A percentile compares a stretch with the other conserved stretches of the same genome.
Conservation (phyloP, 2,888 invertebrate species). For the Orthosia incerta region DNA sequence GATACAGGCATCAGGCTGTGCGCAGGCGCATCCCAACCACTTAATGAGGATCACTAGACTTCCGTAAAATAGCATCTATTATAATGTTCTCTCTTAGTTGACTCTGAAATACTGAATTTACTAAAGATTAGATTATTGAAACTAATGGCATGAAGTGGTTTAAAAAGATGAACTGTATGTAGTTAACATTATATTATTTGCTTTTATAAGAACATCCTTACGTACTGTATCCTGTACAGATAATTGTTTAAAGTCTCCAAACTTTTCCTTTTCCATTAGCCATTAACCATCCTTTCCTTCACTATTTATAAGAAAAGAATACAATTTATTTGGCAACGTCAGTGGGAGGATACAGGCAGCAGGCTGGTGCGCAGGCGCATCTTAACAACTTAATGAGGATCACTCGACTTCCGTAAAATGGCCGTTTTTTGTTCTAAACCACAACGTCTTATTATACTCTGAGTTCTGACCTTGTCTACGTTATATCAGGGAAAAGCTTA, state of each 20-base stretch:
- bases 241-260: too few relatives aligned
- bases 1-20: slow-evolving; percentile 26
- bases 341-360: slow-evolving; percentile 51
- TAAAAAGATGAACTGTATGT: too few relatives aligned
- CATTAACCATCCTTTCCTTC: too few relatives aligned
- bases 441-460: slow-evolving; percentile 50
- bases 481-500: slow-evolving; percentile 26
- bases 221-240: too few relatives aligned
- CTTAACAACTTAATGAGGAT: slow-evolving; percentile 74
- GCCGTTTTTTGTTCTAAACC: slow-evolving; percentile 54
- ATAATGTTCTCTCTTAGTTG: too few relatives aligned
- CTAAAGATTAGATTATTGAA: too few relatives aligned
- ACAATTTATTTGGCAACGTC: not conserved
- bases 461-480: slow-evolving; percentile 50
- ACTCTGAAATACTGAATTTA: too few relatives aligned
- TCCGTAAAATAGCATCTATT: slow-evolving; percentile 68
- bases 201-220: too few relatives aligned
- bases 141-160: too few relatives aligned
- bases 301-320: too few relatives aligned
- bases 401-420: slow-evolving; percentile 72
- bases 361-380: slow-evolving; percentile 29
- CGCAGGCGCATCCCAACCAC: not conserved
- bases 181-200: too few relatives aligned
- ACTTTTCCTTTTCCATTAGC: too few relatives aligned
- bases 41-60: slow-evolving; percentile 48